Evolutionary conservation across 2,888 invertebrate genomes (phyloP), one percentile per base, ranked within the genome.

Genomic region (Heteromurus nitidus): DNA sequence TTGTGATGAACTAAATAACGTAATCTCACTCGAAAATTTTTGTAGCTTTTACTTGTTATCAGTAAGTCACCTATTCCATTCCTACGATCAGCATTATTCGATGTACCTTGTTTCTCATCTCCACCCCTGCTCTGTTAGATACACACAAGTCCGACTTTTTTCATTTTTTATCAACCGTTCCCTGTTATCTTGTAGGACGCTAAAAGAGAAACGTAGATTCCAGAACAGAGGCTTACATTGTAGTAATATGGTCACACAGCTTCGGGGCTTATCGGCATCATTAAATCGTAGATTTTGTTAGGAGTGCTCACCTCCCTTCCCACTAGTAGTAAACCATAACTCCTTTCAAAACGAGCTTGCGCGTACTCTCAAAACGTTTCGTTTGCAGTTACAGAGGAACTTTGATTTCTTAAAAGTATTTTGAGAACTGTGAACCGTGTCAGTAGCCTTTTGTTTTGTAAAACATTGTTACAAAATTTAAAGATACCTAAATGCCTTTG

Each of bases 171-270:
- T 24, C 55, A n/a, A 13, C 3, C 13, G 3, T 22, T 22, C 24
- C 18, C 7, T 31, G 30, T 69, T 69, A 53, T 55, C 69, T 69
- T 55, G 31, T 28, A 69, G 69, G 55, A 55, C 53, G 44, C 72
- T 72, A 72, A 72, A 64, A 72, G 60, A 55, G 55, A 50, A 69
- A 42, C 70, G 72, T 72, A 72, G 72, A 72, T 72, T 58, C 72
- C 72, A 72, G 44, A 42, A 72, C 42, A 65, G 42, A 42, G 64
- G 36, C 65, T 65, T 42, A 18, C 9, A 44, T 55, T 24, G 24
- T 24, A 24, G 36, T 36, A 2, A 60, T 16, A 53, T 2, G 20
- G n/a, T n/a, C 20, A 50, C n/a, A 53, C 62, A 18, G 62, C 9
- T 5, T n/a, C 30, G 2, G 60, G 9, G 28, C 31, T 60, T 31